phyloP scores from a whole-genome alignment of 2,113 vertebrate species.

The Oncorhynchus nerka region DNA sequence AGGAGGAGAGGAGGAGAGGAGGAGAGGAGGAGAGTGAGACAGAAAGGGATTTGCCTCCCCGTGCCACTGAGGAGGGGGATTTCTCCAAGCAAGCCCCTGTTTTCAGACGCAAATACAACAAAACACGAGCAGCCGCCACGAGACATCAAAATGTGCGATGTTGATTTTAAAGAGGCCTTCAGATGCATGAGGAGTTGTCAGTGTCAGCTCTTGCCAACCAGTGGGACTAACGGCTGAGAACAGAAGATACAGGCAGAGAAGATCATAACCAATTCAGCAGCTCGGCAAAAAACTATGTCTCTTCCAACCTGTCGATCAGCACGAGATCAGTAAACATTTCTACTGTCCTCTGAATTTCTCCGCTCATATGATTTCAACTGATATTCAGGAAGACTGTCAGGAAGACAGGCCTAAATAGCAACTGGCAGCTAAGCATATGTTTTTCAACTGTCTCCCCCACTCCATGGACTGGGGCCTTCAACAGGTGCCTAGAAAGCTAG shows the following conservation, averaged over 20 bases:
- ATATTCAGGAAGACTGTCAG: too few species aligned
- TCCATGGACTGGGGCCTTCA: not conserved
- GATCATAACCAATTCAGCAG: conserved; percentile 68
- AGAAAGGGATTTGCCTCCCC: conserved; percentile 33
- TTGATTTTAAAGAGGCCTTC: conserved; percentile 75
- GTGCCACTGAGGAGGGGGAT: conserved; percentile 61
- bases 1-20: conserved; percentile 13
- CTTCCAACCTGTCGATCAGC: conserved; percentile 62
- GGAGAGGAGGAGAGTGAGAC: not conserved
- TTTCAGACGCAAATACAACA: conserved; percentile 71
- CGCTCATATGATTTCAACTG: not conserved
- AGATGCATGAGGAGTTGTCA: conserved; percentile 68
- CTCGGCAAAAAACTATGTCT: conserved; percentile 60
- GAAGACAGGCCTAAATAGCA: not conserved
- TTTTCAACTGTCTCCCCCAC: not conserved
- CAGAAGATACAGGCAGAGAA: conserved; percentile 71
- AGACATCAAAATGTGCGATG: conserved; percentile 69
- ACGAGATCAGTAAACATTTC: conserved; percentile 61
- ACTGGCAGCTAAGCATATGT: not conserved
- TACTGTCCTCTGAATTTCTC: conserved; percentile 39
- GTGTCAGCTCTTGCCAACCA: conserved; percentile 46
- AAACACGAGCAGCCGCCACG: conserved; percentile 59
- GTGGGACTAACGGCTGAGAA: conserved; percentile 64
- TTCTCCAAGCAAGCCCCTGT: conserved; percentile 57
- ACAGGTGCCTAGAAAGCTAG: not conserved